Base-by-base conservation (phyloP, 37 sponge, comb jelly and placozoan genomes). In the Halisarca cf. caerulea region DNA sequence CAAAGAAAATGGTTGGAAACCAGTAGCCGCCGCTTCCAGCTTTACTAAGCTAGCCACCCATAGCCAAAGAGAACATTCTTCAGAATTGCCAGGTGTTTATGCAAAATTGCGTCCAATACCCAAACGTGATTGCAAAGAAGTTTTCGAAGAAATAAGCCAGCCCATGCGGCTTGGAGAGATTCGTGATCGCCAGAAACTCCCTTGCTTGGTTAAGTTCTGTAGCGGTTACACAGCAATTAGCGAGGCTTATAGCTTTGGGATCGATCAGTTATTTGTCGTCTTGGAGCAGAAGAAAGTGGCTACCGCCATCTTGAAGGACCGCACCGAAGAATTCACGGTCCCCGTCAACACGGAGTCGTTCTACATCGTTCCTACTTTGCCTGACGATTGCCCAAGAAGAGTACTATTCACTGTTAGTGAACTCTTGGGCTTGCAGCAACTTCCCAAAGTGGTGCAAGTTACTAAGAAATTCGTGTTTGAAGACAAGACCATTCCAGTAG, bases 261-360 rank as follows among this genome's bases (percentile, higher is more conserved):
- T 21, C 24, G 77, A 74, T 2, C 77, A 74, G 77, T 40, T 74
- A 44, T 74, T 74, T 7, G 77, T 74, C n/a, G 77, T 43, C 0
- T 3, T 74, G 42, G 77, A 74, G 11, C 32, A 74, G 45, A 74
- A 74, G 44, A 42, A 40, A 2, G 41, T 74, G 21, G 20, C 3
- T 41, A n/a, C 36, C 7, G 77, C 25, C 24, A 74, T 37, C 7
- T 42, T 32, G 24, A 42, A 6, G 25, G 77, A 74, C 36, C 44
- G 6, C 25, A 6, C 1, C 17, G 25, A 74, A 39, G 45, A 24
- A 18, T 74, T 36, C 41, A 3, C 21, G 15, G 7, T 74, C 42
- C 77, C 77, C 18, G 2, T 74, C n/a, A 23, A 38, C 34, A 68
- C 69, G 33, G 30, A 8, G 27, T 8, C 69, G 17, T 68, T 68